phyloP scores from a whole-genome alignment of 2,797 vertebrate genomes.

The Rhodeus uyekii region DNA sequence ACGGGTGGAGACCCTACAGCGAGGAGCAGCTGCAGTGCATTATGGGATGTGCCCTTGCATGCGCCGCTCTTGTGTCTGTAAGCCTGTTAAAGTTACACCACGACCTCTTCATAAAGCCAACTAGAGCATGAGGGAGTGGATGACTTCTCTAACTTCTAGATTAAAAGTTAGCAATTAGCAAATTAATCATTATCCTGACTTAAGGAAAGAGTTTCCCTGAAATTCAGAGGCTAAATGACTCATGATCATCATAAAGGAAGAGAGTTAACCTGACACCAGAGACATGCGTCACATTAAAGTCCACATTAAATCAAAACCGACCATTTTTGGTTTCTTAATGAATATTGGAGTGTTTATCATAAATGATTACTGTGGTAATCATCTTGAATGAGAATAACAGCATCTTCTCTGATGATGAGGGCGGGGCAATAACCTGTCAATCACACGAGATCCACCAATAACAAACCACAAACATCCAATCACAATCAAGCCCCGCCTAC shows the following conservation, averaged over 20 bases:
- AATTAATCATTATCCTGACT: slow-evolving; percentile 9
- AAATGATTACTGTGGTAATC: not conserved
- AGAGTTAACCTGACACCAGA: not conserved
- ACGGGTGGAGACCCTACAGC: not conserved
- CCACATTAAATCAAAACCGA: not conserved
- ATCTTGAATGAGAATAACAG: not conserved
- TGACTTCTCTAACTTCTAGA: not conserved
- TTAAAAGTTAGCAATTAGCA: slow-evolving; percentile 9
- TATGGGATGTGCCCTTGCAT: not conserved
- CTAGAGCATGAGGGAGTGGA: not conserved
- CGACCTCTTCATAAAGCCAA: not conserved
- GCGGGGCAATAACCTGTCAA: not conserved
- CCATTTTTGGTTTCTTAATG: not conserved
- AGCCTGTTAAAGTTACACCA: not conserved
- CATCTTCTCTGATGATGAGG: not conserved
- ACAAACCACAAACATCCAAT: not conserved
- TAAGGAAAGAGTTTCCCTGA: not conserved
- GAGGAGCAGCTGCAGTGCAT: not conserved
- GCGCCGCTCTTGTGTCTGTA: not conserved
- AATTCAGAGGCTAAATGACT: not conserved
- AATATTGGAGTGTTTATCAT: not conserved
- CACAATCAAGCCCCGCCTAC: not conserved
- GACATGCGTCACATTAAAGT: not conserved
- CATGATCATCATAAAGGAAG: not conserved
- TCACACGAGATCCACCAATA: not conserved